Conservation (phyloP, 2,888 invertebrate species). For the Drosophila mulleri region DNA sequence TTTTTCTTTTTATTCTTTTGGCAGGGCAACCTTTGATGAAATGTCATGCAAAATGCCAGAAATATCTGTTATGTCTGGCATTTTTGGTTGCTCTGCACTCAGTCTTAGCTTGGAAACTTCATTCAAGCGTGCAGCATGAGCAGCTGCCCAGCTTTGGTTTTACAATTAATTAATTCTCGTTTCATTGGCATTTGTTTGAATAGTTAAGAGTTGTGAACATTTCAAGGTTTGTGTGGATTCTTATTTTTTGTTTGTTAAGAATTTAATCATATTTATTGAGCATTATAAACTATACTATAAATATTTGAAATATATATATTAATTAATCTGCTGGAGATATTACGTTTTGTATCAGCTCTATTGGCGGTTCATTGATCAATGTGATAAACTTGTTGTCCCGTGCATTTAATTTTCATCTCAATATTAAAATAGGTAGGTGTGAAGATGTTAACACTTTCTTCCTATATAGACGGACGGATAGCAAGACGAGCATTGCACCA, state of each 20-base stretch:
- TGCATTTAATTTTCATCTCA: too few species aligned
- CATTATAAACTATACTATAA: neutral
- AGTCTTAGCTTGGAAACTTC: conserved; percentile 36
- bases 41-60: conserved; percentile 48
- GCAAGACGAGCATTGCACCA: too few species aligned
- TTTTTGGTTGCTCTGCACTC: conserved; percentile 26
- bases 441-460: too few species aligned
- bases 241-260: neutral
- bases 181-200: conserved; percentile 12
- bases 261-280: neutral
- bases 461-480: too few species aligned
- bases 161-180: conserved; percentile 50
- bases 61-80: conserved; percentile 35
- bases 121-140: conserved; percentile 38
- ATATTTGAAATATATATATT: neutral
- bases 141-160: conserved; percentile 39
- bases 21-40: conserved; percentile 73
- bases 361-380: neutral
- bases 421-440: too few species aligned
- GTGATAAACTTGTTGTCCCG: too few species aligned
- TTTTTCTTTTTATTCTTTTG: conserved; percentile 31
- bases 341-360: neutral
- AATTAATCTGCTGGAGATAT: neutral
- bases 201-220: neutral
- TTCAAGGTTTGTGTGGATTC: neutral